Base-by-base conservation (phyloP, 2,113 vertebrate species). In the Zapornia atra region DNA sequence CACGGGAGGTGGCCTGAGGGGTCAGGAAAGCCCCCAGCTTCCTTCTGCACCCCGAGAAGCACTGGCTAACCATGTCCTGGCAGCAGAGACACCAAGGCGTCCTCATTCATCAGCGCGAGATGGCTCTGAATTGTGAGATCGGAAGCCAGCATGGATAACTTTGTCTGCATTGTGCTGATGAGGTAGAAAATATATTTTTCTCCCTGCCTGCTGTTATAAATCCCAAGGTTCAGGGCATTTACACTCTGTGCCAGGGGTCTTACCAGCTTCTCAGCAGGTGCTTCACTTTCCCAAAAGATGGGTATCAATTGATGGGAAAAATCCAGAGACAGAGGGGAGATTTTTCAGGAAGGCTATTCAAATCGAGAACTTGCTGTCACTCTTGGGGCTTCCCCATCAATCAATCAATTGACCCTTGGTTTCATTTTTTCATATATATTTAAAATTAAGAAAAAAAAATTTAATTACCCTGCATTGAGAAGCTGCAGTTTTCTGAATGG, bases 281-380 rank as follows among this genome's bases (percentile, higher is more conserved):
- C 15, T 51, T 83, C 18, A 10, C 90, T 94, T 96, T 88, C 83
- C 78, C 95, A 93, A 94, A 61, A 92, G 85, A 86, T 79, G n/a
- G 91, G 40, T 95, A 90, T 92, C 70, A 69, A 94, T 22, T 66
- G 68, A 89, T 71, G 71, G 94, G 66, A 82, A 92, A 93, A 90
- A 83, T n/a, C 24, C 76, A 94, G 60, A 81, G 46, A 71, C 10
- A 63, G 33, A 86, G 64, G n/a, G 56, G 70, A 2, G 1, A 4
- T 69, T 96, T 90, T 94, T 82, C 72, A 82, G 81, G 61, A 59
- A 95, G 38, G 34, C 46, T 91, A 64, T 88, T 96, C 72, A 88
- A 91, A 94, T 36, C 12, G 8, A 44, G 50, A 92, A 50, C 6
- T 2, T 1, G 1, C 36, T 88, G 11, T 59, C 44, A 56, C 31